Conservation (phyloP, 2,113 vertebrate genomes). For the Tachysurus fulvidraco region DNA sequence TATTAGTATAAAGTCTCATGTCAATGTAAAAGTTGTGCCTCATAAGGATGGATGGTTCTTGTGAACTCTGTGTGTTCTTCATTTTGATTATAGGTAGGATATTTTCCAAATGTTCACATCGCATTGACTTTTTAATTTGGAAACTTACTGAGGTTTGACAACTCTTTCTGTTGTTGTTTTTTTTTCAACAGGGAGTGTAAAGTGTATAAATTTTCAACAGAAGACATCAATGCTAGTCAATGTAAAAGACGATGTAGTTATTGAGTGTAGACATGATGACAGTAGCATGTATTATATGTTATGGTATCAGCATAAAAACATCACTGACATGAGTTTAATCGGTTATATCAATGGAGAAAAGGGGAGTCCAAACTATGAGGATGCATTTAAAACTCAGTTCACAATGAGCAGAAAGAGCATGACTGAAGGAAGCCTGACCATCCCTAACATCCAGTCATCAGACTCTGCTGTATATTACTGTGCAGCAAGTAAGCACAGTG, state of each 20-base stretch:
- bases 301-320: slow-evolving; percentile 46
- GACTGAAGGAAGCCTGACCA: slow-evolving; percentile 46
- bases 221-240: background rate
- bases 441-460: slow-evolving; percentile 16
- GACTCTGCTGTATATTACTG: slow-evolving; percentile 69
- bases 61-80: slow-evolving; percentile 12
- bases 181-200: slow-evolving; percentile 15
- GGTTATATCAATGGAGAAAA: background rate
- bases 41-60: slow-evolving; percentile 17
- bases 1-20: background rate
- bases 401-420: background rate
- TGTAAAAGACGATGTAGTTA: background rate
- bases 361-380: background rate
- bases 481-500: slow-evolving; percentile 64
- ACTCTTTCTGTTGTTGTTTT: background rate
- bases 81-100: slow-evolving; percentile 20
- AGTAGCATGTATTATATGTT: background rate
- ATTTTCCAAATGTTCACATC: background rate
- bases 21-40: background rate
- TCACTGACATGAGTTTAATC: slow-evolving; percentile 37
- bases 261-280: slow-evolving; percentile 42
- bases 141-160: too few relatives aligned
- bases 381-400: slow-evolving; percentile 39
- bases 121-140: background rate
- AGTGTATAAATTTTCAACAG: slow-evolving; percentile 39